Base-by-base conservation (phyloP, 2,797 vertebrate genomes). In the Botia almorhae region DNA sequence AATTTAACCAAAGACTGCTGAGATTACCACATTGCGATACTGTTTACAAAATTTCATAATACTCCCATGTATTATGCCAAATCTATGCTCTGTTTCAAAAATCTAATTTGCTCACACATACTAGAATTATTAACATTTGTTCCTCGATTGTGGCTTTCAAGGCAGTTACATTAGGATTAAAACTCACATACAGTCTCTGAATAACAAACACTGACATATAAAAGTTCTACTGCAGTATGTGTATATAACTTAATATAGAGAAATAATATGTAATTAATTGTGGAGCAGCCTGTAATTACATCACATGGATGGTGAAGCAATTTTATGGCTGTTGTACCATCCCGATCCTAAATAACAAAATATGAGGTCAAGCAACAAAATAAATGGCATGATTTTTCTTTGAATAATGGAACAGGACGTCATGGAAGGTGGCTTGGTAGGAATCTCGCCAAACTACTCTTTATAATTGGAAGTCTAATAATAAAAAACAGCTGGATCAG, bases 1-100 rank as follows among this genome's bases (percentile, higher is more conserved):
- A 4, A 82, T 78, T 78, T 72, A 78, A 78, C 81, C 81, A 82
- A 82, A 82, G 69, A 82, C 50, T 50, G 60, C 68, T 78, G 68
- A 71, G 68, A 78, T 53, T 46, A 69, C 43, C 56, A 71, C 17
- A 23, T 36, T 61, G 55, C 26, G 60, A 43, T 48, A 70, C 43
- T 78, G 67, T 78, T 78, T 71, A 75, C 53, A 75, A 16, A 61
- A 78, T 17, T 46, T 36, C 50, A 77, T 5, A 51, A 53, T 6
- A 46, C 55, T 58, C 70, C 64, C 71, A 43, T 69, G 81, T 70
- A 63, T 74, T 58, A 53, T 75, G 81, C 63, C 76, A 79, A 64
- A 79, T 61, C 68, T 43, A 8, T 26, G 55, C 39, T 60, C 5
- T 33, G 33, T 33, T 60, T 21, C n/a, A 3, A 55, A 55, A 76